Conservation (phyloP, 2,888 invertebrate species). For the Cheilosia vernalis region DNA sequence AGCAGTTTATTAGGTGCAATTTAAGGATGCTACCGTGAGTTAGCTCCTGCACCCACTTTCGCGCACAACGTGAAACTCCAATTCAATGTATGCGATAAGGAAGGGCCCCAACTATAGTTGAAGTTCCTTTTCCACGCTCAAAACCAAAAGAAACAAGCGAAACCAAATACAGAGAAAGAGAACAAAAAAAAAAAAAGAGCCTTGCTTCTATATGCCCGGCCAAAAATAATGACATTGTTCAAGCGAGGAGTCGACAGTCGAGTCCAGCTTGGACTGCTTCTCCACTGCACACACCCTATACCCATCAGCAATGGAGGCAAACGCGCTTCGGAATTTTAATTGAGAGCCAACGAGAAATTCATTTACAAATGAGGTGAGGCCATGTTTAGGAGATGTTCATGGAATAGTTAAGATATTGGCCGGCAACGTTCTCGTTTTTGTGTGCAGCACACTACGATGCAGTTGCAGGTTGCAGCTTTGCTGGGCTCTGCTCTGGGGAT, state of each 20-base stretch:
- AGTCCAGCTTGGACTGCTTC: constrained; percentile 13
- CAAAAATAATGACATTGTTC: constrained; percentile 74
- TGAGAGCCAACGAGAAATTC: constrained; percentile 77
- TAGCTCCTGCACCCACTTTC: constrained; percentile 67
- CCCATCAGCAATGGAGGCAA: constrained; percentile 31
- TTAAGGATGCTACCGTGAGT: constrained; percentile 75
- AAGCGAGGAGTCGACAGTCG: constrained; percentile 30
- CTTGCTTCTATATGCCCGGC: constrained; percentile 18
- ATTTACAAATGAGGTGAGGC: constrained; percentile 77
- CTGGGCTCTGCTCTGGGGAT: constrained; percentile 15
- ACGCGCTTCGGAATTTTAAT: constrained; percentile 76
- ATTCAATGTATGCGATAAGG: constrained; percentile 62
- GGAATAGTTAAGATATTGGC: constrained; percentile 75
- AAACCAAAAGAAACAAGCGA: constrained; percentile 1
- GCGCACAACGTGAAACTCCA: constrained; percentile 52
- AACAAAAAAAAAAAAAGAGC: constrained; percentile 4
- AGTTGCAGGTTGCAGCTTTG: constrained; percentile 54
- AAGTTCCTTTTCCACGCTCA: constrained; percentile 6
- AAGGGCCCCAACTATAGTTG: constrained; percentile 43
- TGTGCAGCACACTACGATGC: constrained; percentile 25
- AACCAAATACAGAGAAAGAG: neutral
- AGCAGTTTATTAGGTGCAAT: constrained; percentile 76
- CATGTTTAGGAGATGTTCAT: constrained; percentile 76
- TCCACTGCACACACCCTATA: constrained; percentile 18
- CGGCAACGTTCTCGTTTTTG: constrained; percentile 52